Base-by-base conservation (phyloP, 1,140 invertebrate species). In the Papilio helenus region DNA sequence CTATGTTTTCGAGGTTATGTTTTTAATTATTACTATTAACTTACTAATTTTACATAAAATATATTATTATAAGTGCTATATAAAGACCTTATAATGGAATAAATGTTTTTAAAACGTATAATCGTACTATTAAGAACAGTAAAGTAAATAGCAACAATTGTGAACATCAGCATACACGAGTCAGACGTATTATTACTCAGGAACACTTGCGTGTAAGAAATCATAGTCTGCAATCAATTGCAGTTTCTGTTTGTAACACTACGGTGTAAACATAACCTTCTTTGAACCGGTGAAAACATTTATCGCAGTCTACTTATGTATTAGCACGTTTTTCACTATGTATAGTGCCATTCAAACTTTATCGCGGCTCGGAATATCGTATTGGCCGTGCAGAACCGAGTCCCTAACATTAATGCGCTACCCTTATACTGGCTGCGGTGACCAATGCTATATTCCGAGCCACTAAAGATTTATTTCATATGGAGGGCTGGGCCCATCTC, bases 211-310 rank as follows among this genome's bases (percentile, higher is more conserved):
- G 72, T 74, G 72, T 74, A 49, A 44, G 26, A 74, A 74, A 74
- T 74, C 72, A 74, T 74, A 74, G 42, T 16, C 72, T 29, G 72
- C 72, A 74, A 72, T 74, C 72, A 74, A 49, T 74, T 74, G 26
- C 72, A 49, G 46, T 74, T 51, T 74, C n/a, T 29, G 72, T 74
- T 74, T 49, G 20, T 26, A 72, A 46, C 72, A 23, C 44, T 16
- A 44, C 10, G 72, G 72, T 44, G 72, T 74, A 74, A 74, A 74
- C 72, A 74, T 74, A 74, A 74, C 72, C 72, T 74, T 74, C 39
- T 16, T 49, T 68, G 61, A 68, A 34, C 20, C 39, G 72, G 23
- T 26, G 23, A 74, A 74, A 74, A 49, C 10, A 74, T 49, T 8
- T 44, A 16, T 49, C 16, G n/a, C 39, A 46, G 1, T 74, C 42